These are phyloP conservation scores for Neoarius graeffei DNA, from an alignment of 2,113 vertebrate genomes.

Conservation along the genomic window DNA sequence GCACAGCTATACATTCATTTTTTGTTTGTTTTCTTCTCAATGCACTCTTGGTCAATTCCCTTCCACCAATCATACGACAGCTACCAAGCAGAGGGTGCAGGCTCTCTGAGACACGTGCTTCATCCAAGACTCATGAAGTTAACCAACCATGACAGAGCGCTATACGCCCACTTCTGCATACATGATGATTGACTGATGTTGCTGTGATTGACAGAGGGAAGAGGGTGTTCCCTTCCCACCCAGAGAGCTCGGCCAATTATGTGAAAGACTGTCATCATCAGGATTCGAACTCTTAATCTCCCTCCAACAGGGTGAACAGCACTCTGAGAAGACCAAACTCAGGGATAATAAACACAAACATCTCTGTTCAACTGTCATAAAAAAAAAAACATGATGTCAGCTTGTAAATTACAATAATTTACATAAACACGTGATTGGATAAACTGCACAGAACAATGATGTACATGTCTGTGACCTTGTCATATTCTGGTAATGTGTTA, in stretches of 20 bases:
- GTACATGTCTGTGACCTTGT: neutral
- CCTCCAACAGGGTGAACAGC: too few species aligned
- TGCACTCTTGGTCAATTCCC: neutral
- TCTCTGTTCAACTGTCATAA: neutral
- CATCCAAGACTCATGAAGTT: neutral
- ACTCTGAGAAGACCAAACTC: too few species aligned
- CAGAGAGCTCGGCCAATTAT: neutral
- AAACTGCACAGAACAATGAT: neutral
- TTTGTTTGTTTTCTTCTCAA: neutral
- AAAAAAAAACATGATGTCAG: neutral
- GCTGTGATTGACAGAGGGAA: neutral
- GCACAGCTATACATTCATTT: too few species aligned
- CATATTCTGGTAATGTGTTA: neutral
- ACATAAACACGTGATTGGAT: neutral
- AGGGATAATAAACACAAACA: neutral
- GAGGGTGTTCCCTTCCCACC: neutral
- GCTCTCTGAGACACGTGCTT: neutral
- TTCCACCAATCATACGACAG: neutral
- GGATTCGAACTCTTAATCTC: too few species aligned
- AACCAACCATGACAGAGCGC: neutral
- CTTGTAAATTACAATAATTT: neutral
- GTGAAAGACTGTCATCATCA: neutral
- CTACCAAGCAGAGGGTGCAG: neutral
- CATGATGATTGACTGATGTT: neutral
- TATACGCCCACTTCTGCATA: neutral